Evolutionary conservation across 2,797 vertebrate species (phyloP).

Genomic region (Artibeus jamaicensis): DNA sequence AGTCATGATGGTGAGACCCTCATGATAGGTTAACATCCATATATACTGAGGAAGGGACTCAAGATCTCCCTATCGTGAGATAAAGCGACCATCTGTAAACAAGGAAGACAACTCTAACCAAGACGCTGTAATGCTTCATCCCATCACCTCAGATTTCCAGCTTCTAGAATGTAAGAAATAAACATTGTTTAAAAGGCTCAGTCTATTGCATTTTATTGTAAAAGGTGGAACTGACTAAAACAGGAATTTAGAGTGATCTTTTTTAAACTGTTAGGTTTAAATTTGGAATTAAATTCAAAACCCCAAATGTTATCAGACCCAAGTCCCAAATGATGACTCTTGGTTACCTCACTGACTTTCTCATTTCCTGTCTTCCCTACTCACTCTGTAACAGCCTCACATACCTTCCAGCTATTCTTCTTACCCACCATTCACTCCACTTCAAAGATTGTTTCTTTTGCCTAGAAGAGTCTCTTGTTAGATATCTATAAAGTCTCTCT

Average conservation of each 20-base stretch:
- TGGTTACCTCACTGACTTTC: neutral
- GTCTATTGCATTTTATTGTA: neutral
- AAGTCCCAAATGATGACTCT: neutral
- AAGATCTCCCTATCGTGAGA: neutral
- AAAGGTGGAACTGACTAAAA: neutral
- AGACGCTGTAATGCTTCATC: accelerated
- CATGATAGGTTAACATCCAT: neutral
- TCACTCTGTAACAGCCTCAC: neutral
- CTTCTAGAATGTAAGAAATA: neutral
- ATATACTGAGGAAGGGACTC: neutral
- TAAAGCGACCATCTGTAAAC: neutral
- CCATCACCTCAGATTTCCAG: neutral
- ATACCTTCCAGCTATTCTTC: neutral
- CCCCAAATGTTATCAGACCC: neutral
- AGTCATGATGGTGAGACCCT: neutral
- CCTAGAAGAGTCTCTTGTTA: neutral
- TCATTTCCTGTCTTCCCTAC: neutral
- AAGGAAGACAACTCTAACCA: neutral
- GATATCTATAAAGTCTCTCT: neutral
- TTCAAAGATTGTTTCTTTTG: neutral
- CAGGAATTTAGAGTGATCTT: neutral
- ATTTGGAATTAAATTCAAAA: neutral
- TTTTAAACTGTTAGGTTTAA: neutral
- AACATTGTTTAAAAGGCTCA: neutral
- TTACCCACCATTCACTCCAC: neutral